Evolutionary conservation across 2,113 vertebrate species (phyloP), one percentile per base, ranked within the genome.

Genomic region (Pongo abelii): DNA sequence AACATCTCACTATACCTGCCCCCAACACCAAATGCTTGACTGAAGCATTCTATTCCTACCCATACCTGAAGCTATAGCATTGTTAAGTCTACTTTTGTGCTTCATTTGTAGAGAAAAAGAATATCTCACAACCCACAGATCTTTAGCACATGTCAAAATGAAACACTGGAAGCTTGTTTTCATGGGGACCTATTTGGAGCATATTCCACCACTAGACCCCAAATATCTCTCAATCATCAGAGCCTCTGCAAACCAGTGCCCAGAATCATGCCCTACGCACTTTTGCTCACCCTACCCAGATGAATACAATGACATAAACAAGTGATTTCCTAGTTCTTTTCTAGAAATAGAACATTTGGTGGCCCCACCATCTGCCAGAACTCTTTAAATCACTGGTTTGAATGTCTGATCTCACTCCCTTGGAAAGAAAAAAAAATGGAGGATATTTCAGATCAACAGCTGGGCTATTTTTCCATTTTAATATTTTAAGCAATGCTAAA

Each of bases 331-430:
- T 90, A 52, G 81, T 64, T 50, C 69, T 72, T 93, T 50, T 91
- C 38, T 77, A 96, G 92, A 93, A 92, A 96, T 77, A 72, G 32
- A 67, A 75, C 69, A 87, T 52, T 77, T 80, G 43, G 30, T 96
- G 83, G 27, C 40, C 32, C 35, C 67, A 46, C 25, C 69, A 86
- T 97, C 74, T 95, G 32, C 25, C 61, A 92, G 86, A 86, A 30
- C 74, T 93, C 30, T 46, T 96, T 22, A 79, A 27, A 43, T 78
- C 38, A 83, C 38, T 83, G 55, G 70, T 61, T 91, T 20, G 81
- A 92, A 70, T 77, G 48, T 57, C 50, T 96, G 67, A 91, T n/a
- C 38, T 88, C 59, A 95, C 64, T 96, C 74, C 27, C 1, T 75
- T 77, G 50, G 30, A 90, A 72, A 97, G 50, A 89, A 95, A 75